phyloP scores from a whole-genome alignment of 1,140 invertebrate species.

The Harpegnathos saltator region DNA sequence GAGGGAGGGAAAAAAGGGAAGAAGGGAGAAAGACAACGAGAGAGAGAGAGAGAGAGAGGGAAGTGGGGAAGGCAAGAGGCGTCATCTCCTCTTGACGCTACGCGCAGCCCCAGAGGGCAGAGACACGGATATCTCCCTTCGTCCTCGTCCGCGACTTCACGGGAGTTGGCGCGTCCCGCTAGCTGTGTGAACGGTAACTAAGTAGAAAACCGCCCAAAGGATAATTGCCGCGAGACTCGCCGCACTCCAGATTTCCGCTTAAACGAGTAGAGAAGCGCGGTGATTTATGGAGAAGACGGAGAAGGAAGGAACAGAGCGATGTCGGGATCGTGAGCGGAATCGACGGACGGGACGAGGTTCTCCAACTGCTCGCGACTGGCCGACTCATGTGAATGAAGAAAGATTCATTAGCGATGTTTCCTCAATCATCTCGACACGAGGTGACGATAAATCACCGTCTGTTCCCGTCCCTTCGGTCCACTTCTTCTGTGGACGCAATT shows the following conservation, averaged over 20 bases:
- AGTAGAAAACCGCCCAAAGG: conserved; percentile 80
- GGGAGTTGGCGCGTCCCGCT: conserved; percentile 15
- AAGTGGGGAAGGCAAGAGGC: background rate
- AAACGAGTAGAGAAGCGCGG: conserved; percentile 62
- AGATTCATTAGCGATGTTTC: background rate
- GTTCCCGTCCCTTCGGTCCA: background rate
- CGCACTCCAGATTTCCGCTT: conserved; percentile 56
- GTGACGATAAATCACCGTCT: background rate
- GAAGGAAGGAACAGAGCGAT: conserved; percentile 51
- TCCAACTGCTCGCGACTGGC: background rate
- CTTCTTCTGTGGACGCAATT: background rate
- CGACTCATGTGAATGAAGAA: background rate
- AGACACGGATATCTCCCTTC: conserved; percentile 50
- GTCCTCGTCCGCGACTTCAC: background rate
- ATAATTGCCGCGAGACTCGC: conserved; percentile 79
- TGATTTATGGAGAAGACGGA: conserved; percentile 25
- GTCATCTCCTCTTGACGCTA: conserved; percentile 46
- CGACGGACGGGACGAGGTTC: conserved; percentile 22
- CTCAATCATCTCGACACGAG: background rate
- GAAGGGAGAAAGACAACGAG: background rate
- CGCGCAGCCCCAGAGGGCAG: conserved; percentile 26
- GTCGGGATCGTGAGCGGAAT: conserved; percentile 9
- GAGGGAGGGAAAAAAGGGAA: background rate
- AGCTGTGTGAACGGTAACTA: conserved; percentile 76
- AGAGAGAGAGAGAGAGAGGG: background rate